phyloP scores from a whole-genome alignment of 2,888 invertebrate species.

The Pyrochroa serraticornis region DNA sequence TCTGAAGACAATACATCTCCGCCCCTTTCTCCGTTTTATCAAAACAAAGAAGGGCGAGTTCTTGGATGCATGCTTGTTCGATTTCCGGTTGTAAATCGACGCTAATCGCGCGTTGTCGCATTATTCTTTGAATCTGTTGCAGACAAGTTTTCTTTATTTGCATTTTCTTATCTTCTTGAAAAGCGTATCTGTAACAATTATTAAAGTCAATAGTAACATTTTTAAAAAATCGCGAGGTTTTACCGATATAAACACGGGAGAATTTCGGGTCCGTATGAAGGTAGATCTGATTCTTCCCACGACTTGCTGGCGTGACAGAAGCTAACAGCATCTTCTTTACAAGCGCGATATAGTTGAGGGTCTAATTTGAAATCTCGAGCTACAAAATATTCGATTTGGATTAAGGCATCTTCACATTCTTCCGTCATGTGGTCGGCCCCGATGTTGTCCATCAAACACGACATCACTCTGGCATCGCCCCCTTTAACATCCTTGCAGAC shows the following conservation, averaged over 20 bases:
- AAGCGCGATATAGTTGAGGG: conserved; percentile 85
- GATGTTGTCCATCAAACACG: conserved; percentile 92
- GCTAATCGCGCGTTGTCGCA: conserved; percentile 90
- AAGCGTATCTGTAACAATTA: conserved; percentile 79
- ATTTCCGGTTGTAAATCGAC: conserved; percentile 95
- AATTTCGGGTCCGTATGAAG: conserved; percentile 81
- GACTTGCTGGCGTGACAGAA: conserved; percentile 79
- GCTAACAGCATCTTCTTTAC: conserved; percentile 83
- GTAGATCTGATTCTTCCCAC: conserved; percentile 74
- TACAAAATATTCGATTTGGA: conserved; percentile 97
- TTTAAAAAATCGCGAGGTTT: too few species aligned
- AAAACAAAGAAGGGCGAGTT: conserved; percentile 82
- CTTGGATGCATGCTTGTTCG: conserved; percentile 86
- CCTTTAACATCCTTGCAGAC: conserved; percentile 76
- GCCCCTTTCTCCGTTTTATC: conserved; percentile 86
- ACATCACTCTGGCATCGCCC: conserved; percentile 84
- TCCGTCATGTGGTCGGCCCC: conserved; percentile 83
- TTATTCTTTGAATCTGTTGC: conserved; percentile 86
- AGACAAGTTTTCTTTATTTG: conserved; percentile 67
- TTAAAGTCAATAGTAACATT: too few species aligned
- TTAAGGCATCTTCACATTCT: conserved; percentile 87
- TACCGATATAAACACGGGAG: conserved; percentile 87
- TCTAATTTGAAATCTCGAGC: conserved; percentile 94
- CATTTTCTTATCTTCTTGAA: conserved; percentile 56
- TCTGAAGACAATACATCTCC: conserved; percentile 93